phyloP scores from a whole-genome alignment of 2,888 invertebrate species.

The Gasteruption jaculator region DNA sequence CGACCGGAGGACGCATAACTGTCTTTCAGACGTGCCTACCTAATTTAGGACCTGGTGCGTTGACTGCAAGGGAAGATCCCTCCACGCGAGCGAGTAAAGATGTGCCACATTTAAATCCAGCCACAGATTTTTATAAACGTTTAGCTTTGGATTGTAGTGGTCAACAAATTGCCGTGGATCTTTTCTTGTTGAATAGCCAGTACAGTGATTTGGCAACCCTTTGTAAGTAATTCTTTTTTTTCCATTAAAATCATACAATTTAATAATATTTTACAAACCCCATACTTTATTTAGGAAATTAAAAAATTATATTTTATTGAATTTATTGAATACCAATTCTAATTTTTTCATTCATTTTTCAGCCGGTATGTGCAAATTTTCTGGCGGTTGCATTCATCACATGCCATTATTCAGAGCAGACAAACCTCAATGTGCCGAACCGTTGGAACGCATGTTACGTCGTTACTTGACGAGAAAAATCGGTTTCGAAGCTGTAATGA shows the following conservation, averaged over 20 bases:
- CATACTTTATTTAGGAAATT: too few species aligned
- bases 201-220: conserved; percentile 93
- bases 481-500: conserved; percentile 98
- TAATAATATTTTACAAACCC: not conserved
- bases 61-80: conserved; percentile 78
- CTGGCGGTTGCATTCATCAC: conserved; percentile 89
- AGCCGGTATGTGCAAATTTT: conserved; percentile 92
- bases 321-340: conserved; percentile 1
- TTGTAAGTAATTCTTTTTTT: conserved; percentile 60
- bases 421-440: conserved; percentile 67
- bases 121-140: conserved; percentile 96
- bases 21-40: conserved; percentile 91
- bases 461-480: conserved; percentile 94
- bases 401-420: conserved; percentile 80
- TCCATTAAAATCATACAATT: conserved; percentile 4
- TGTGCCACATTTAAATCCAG: conserved; percentile 83
- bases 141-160: conserved; percentile 94
- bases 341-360: not conserved
- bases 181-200: conserved; percentile 89
- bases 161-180: conserved; percentile 92
- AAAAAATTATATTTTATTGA: not conserved
- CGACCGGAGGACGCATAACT: conserved; percentile 91
- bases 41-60: conserved; percentile 81
- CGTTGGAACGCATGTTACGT: conserved; percentile 71
- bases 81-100: conserved; percentile 77